Base-by-base conservation (phyloP, 2,888 invertebrate species). In the Machimus atricapillus region DNA sequence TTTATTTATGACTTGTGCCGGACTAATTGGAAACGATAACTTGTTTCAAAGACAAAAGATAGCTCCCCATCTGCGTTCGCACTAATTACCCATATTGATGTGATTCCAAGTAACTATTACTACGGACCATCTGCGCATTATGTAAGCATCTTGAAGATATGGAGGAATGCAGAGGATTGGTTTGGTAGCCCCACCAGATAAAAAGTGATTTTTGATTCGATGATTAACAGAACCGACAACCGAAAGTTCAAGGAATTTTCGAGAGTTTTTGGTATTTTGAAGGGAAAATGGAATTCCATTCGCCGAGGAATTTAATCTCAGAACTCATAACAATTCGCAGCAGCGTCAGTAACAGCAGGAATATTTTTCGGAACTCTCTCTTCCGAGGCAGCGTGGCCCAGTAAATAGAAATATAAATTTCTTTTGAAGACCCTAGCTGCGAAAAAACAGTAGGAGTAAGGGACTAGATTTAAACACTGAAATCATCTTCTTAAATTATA, bases 1-100 rank as follows among this genome's bases (percentile, higher is more conserved):
- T 40, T 78, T 78, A 78, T 78, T 78, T 78, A 78, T 78, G 37
- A 78, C 78, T 78, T 78, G 43, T 43, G 40, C 43, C 43, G 16
- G 23, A n/a, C 78, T 78, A 78, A 78, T 78, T 78, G 43, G 43
- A 40, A n/a, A 19, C 37, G 78, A 78, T 78, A 78, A 78, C 37
- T 78, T 78, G 3, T 27, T 12, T 19, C 27, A 66, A 66, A 66
- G 12, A 66, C 66, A 66, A 66, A 66, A 66, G 12, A 23, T 27
- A 23, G 66, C 27, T 66, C 66, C 52, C 66, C 27, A 66, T 66
- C 66, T 66, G 66, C 19, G 9, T 66, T 66, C 66, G 23, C 27
- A 5, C 66, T 66, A 66, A 66, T 66, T 66, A 27, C 27, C 23
- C 66, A 66, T 27, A 66, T 66, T 66, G 66, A 66, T 66, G 23